Evolutionary conservation across 1,140 invertebrate genomes (phyloP).

Genomic region (Drosophila melanica): DNA sequence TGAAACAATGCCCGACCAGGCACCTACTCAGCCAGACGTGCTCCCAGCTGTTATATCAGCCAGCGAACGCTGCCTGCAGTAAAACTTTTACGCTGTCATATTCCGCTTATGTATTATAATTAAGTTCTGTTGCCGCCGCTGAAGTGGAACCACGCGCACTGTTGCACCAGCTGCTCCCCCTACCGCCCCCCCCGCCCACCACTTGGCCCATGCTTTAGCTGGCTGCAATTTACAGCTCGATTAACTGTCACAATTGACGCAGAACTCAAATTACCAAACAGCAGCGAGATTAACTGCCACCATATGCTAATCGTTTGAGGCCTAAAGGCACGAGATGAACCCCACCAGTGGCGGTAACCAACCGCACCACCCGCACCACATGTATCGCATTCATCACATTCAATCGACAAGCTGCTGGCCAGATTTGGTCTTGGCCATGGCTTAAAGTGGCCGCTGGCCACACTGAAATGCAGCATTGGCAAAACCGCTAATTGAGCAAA

Average conservation of each 20-base stretch:
- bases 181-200: not conserved
- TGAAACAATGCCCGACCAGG: constrained; percentile 66
- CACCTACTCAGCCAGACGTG: constrained; percentile 13
- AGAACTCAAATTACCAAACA: constrained; percentile 57
- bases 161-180: constrained; percentile 22
- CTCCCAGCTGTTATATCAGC: constrained; percentile 14
- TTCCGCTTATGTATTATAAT: constrained; percentile 64
- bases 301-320: constrained; percentile 48
- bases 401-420: constrained; percentile 3
- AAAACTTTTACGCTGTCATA: constrained; percentile 45
- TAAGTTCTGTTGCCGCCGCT: constrained; percentile 69
- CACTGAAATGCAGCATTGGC: constrained; percentile 31
- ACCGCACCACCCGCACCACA: not conserved
- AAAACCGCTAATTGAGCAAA: constrained; percentile 74
- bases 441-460: constrained; percentile 12
- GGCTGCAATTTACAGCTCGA: constrained; percentile 75
- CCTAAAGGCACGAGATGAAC: constrained; percentile 1
- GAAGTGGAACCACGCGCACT: constrained; percentile 53
- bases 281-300: constrained; percentile 31
- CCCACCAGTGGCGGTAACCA: not conserved
- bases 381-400: constrained; percentile 13
- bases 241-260: constrained; percentile 71
- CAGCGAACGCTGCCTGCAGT: not conserved
- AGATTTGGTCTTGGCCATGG: constrained; percentile 7
- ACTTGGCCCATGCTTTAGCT: not conserved